phyloP scores from a whole-genome alignment of 2,113 vertebrate genomes.

The Dendropsophus ebraccatus region DNA sequence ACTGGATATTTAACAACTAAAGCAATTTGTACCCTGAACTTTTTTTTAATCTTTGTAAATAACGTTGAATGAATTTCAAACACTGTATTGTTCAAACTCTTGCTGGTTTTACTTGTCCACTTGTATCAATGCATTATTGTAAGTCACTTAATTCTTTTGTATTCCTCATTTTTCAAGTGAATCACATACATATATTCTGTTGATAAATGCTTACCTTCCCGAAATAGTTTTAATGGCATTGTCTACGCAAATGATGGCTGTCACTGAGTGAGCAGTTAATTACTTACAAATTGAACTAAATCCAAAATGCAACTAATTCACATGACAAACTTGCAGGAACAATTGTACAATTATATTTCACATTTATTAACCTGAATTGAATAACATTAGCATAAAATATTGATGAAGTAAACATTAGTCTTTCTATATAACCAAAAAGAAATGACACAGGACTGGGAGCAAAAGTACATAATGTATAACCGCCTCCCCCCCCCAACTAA shows the following conservation, averaged over 20 bases:
- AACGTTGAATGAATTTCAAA: background rate
- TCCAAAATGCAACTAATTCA: background rate
- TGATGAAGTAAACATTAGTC: background rate
- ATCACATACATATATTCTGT: background rate
- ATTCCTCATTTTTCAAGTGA: background rate
- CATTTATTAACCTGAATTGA: background rate
- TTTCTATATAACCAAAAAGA: background rate
- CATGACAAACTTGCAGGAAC: constrained; percentile 4
- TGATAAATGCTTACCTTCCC: background rate
- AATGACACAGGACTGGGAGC: background rate
- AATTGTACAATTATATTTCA: constrained; percentile 1
- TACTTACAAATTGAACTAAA: background rate
- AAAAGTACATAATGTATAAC: too few species aligned
- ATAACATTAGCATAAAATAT: background rate
- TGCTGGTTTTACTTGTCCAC: background rate
- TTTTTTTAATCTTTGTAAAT: background rate
- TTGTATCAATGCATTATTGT: background rate
- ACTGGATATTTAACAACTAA: background rate
- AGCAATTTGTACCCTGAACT: background rate
- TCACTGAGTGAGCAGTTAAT: constrained; percentile 5
- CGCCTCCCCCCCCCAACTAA: too few species aligned
- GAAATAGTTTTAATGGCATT: background rate
- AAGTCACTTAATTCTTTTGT: background rate
- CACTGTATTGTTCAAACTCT: background rate
- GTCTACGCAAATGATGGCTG: constrained; percentile 7